A percentile compares a stretch with the other conserved stretches of the same genome.
Evolutionary conservation across 53 echinoderm and acorn worm species (phyloP).

Genomic region (Mesocentrotus franciscanus): DNA sequence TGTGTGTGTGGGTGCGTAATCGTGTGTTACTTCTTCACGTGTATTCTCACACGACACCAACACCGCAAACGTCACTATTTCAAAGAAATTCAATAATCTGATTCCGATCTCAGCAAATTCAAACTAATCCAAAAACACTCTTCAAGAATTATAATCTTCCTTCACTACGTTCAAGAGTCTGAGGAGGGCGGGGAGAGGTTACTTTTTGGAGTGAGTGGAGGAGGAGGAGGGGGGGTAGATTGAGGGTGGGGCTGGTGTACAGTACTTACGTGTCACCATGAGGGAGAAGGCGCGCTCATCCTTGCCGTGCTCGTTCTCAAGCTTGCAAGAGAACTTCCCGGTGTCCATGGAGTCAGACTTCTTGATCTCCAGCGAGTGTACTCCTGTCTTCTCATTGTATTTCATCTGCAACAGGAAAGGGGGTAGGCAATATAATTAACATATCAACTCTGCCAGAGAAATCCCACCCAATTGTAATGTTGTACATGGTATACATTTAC

Average conservation of each 20-base stretch:
- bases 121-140: conserved; percentile 16
- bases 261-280: conserved; percentile 87
- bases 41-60: neutral
- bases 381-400: conserved; percentile 74
- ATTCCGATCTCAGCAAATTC: conserved; percentile 37
- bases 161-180: neutral
- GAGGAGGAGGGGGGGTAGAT: neutral
- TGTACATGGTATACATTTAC: no score
- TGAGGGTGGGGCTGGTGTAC: neutral
- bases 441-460: no score
- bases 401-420: conserved; percentile 56
- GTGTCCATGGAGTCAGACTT: conserved; percentile 73
- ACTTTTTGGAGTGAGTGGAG: neutral
- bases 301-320: conserved; percentile 85
- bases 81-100: conserved; percentile 48
- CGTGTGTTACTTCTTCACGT: neutral
- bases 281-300: conserved; percentile 90
- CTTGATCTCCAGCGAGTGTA: conserved; percentile 88
- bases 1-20: conserved; percentile 18
- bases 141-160: neutral
- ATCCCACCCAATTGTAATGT: no score
- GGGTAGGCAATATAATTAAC: neutral
- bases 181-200: neutral
- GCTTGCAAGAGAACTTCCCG: conserved; percentile 86
- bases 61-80: conserved; percentile 44